phyloP scores from a whole-genome alignment of 1,140 invertebrate genomes.

The Eurosta solidaginis region DNA sequence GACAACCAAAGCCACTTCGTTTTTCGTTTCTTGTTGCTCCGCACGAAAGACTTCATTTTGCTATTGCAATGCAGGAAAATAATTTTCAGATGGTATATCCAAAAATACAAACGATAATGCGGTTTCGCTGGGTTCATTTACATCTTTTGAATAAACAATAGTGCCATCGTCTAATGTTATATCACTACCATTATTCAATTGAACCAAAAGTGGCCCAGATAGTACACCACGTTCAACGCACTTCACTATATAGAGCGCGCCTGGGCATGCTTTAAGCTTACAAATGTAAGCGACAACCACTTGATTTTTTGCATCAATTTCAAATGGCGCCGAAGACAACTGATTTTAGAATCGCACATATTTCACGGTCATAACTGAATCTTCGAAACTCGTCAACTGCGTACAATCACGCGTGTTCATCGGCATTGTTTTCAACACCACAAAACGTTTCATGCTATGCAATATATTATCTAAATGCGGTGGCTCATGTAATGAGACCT shows the following conservation, averaged over 20 bases:
- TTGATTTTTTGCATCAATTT: neutral
- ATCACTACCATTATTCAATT: slow-evolving; percentile 81
- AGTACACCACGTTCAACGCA: slow-evolving; percentile 81
- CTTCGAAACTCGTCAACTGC: slow-evolving; percentile 39
- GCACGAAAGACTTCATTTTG: slow-evolving; percentile 63
- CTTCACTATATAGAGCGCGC: slow-evolving; percentile 76
- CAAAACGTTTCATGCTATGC: slow-evolving; percentile 72
- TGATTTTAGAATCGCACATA: slow-evolving; percentile 43
- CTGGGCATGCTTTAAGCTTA: slow-evolving; percentile 69
- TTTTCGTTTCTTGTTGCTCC: slow-evolving; percentile 46
- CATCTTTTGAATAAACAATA: slow-evolving; percentile 75
- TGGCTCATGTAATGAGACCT: slow-evolving; percentile 84
- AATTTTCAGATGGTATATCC: slow-evolving; percentile 77
- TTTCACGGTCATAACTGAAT: slow-evolving; percentile 48
- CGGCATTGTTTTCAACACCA: slow-evolving; percentile 70
- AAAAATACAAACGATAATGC: slow-evolving; percentile 68
- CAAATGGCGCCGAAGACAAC: neutral
- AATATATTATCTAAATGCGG: slow-evolving; percentile 73
- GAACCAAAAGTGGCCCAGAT: slow-evolving; percentile 80
- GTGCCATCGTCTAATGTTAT: slow-evolving; percentile 76
- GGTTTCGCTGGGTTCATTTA: slow-evolving; percentile 68
- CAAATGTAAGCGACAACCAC: slow-evolving; percentile 61
- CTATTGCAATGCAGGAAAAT: slow-evolving; percentile 68
- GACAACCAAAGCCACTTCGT: slow-evolving; percentile 71
- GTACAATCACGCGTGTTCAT: slow-evolving; percentile 45